phyloP scores from a whole-genome alignment of 2,797 vertebrate species.

The Linurgus olivaceus region DNA sequence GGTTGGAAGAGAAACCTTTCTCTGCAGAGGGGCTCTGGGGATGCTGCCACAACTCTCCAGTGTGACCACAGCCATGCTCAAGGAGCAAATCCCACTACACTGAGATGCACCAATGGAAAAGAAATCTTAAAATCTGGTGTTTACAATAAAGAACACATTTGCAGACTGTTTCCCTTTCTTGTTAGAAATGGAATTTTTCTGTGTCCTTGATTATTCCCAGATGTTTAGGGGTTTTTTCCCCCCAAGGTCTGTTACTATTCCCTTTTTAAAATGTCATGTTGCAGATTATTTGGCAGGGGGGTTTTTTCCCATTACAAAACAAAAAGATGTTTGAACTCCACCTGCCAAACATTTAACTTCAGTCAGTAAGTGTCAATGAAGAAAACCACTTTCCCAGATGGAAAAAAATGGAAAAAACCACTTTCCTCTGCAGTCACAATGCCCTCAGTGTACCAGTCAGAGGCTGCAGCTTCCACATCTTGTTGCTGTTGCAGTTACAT shows the following conservation, averaged over 20 bases:
- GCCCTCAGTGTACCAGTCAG: background rate
- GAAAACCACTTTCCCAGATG: background rate
- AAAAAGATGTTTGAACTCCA: background rate
- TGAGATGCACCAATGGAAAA: background rate
- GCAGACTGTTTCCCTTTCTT: background rate
- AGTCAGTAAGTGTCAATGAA: background rate
- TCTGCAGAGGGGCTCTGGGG: rapidly evolving
- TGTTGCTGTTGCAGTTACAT: background rate
- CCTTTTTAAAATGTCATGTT: background rate
- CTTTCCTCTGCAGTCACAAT: background rate
- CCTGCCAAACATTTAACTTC: background rate
- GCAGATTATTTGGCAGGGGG: background rate
- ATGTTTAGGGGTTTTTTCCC: rapidly evolving
- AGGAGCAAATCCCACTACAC: background rate
- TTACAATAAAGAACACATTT: background rate
- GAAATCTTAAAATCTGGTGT: background rate
- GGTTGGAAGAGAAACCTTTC: background rate
- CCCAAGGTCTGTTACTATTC: background rate
- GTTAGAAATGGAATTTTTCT: background rate
- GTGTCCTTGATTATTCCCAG: background rate
- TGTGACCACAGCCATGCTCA: background rate
- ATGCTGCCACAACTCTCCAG: too few relatives aligned
- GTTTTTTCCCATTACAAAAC: background rate
- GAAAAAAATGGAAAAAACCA: background rate
- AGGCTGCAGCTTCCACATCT: background rate